These are phyloP conservation scores for Sicus ferrugineus DNA, from an alignment of 2,888 invertebrate species.

Conservation along the genomic window DNA sequence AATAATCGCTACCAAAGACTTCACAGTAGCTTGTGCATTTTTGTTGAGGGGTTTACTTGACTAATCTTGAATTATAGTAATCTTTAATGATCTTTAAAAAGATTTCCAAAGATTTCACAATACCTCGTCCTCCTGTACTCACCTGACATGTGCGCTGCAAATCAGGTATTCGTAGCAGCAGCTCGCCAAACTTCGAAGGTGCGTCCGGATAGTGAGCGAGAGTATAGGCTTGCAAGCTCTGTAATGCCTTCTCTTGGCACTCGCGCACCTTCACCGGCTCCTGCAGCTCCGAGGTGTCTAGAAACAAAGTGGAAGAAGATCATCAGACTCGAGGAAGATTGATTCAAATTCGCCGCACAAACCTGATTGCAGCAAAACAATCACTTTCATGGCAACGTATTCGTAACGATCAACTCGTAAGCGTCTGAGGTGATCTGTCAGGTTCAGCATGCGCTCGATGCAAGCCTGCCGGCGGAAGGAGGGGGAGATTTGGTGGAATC, in stretches of 20 bases:
- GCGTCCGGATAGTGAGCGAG: slow-evolving; percentile 87
- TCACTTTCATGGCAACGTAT: slow-evolving; percentile 95
- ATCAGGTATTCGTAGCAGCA: slow-evolving; percentile 91
- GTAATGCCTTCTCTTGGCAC: slow-evolving; percentile 92
- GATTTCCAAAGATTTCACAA: too few species aligned
- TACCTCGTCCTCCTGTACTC: too few species aligned
- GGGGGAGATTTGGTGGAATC: background rate
- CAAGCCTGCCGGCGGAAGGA: slow-evolving; percentile 69
- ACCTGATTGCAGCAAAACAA: slow-evolving; percentile 92
- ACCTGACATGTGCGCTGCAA: slow-evolving; percentile 94
- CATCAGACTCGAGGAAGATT: background rate
- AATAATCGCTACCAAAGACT: too few species aligned
- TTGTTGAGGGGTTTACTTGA: too few species aligned
- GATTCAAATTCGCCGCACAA: slow-evolving; percentile 48
- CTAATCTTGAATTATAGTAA: too few species aligned
- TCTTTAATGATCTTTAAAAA: too few species aligned
- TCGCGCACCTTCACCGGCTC: slow-evolving; percentile 94
- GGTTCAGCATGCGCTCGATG: slow-evolving; percentile 92
- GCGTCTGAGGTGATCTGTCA: slow-evolving; percentile 90
- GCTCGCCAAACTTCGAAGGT: slow-evolving; percentile 94
- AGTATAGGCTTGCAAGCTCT: slow-evolving; percentile 92
- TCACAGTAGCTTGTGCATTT: background rate
- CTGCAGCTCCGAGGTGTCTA: slow-evolving; percentile 90
- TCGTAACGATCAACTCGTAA: slow-evolving; percentile 93
- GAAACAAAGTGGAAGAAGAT: background rate